Evolutionary conservation across 35 echinoderm and acorn worm genomes (phyloP), one percentile per base, ranked within the genome.

Genomic region (Anneissia japonica): DNA sequence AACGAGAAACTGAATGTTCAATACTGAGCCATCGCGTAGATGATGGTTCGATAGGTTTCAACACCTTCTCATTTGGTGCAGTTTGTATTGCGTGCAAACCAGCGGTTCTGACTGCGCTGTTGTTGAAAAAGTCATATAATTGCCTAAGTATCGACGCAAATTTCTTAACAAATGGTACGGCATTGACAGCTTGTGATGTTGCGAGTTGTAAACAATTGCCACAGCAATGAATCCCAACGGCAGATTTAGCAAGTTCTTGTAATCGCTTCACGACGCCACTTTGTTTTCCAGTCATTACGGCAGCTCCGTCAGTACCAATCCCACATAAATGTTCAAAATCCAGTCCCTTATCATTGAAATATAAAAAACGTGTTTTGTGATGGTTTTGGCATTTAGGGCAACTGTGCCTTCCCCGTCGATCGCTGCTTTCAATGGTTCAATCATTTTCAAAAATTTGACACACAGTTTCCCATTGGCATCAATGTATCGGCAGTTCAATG

Each of bases 371-470:
- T 78, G 77, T 21, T 80, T 88, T n/a, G 86, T 81, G 41, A 88
- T 80, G 19, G 77, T 78, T 56, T 88, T 77, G 35, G 77, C 86
- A 81, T 88, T 88, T 26, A 88, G 26, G 16, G 79, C n/a, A 37
- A 81, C 36, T 38, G 79, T 81, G 0, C 79, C 34, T 4, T 35
- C 35, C 19, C 51, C 51, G 51, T 64, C 51, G 51, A 64, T 64
- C 39, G 72, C 83, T 74, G 83, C 39, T 43, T 76, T 77, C 86
- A 88, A 51, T 37, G 77, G 76, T 32, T 81, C 86, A 46, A 88
- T 46, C 51, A 88, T 88, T 43, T 88, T 88, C n/a, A 72, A 36
- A 81, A 88, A 81, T 73, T 81, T 88, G n/a, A 88, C 86, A 46
- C 30, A 33, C 31, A 88, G 46, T 12, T 88, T 30, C 43, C 86